Evolutionary conservation across 2,113 vertebrate genomes (phyloP), one percentile per base, ranked within the genome.

Genomic region (Dasypus novemcinctus): DNA sequence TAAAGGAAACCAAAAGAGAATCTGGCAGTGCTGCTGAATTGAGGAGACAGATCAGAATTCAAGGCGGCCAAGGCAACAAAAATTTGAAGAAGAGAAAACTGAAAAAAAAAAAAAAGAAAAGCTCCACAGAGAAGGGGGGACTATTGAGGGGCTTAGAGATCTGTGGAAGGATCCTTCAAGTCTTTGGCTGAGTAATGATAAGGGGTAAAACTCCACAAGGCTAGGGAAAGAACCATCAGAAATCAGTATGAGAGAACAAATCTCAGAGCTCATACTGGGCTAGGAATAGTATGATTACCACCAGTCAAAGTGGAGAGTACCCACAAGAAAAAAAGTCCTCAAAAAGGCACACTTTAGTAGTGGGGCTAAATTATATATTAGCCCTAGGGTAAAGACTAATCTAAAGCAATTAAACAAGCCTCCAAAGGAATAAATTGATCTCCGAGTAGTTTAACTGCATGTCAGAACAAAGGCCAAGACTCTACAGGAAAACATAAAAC

Each of bases 401-500:
- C 46, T 87, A 38, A 88, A 84, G 69, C 81, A 94, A 43, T 87
- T 86, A 79, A 81, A 64, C n/a, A 82, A 66, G 33, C 25, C 81
- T 87, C n/a, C 61, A 75, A 91, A 81, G 8, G 13, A 78, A 59
- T 18, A 78, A 72, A 43, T 61, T 92, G 41, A 78, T 84, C 21
- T 71, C 1, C 43, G 74, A 49, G 68, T 38, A 74, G 57, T 7
- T 61, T 85, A 83, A 84, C 29, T 31, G 13, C 5, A 78, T 49
- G 29, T 5, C 69, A 63, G 29, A 74, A 74, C 17, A 75, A 90
- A 84, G 33, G 20, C 43, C 23, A 74, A 83, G 59, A 61, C 11
- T 84, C 41, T 27, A 41, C 57, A 61, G 33, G 41, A 71, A 85
- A 92, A 54, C 46, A 75, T 27, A 59, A 84, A 46, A 66, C 31